Conservation (phyloP, 2,113 vertebrate genomes). For the Mus pahari region DNA sequence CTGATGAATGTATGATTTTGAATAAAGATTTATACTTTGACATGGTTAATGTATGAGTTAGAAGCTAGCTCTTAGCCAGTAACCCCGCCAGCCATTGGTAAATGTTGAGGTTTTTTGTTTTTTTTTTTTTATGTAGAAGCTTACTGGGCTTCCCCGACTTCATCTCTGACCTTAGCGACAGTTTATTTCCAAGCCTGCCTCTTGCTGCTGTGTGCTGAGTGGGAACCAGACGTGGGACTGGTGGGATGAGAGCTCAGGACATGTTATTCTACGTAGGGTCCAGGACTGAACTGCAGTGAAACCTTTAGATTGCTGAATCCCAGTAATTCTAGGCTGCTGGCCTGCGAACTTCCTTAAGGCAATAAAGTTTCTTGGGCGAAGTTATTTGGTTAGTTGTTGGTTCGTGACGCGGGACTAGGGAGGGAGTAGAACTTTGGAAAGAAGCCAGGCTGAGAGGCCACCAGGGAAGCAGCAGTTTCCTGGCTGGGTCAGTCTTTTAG, state of each 20-base stretch:
- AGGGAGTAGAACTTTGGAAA: not conserved
- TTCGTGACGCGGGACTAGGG: not conserved
- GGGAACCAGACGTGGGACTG: not conserved
- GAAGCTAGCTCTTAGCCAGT: not conserved
- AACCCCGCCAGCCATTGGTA: not conserved
- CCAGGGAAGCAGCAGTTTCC: slow-evolving; percentile 1
- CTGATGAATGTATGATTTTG: slow-evolving; percentile 17
- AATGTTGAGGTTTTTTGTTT: not conserved
- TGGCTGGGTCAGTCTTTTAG: not conserved
- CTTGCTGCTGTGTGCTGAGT: not conserved
- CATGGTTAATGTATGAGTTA: not conserved
- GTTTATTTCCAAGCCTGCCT: not conserved
- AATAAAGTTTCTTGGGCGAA: not conserved
- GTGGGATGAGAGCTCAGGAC: not conserved
- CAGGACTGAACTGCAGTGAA: not conserved
- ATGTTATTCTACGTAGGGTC: not conserved
- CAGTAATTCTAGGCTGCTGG: not conserved
- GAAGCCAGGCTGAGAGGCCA: not conserved
- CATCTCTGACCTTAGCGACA: not conserved
- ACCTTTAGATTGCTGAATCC: not conserved
- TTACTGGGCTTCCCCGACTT: not conserved
- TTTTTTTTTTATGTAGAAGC: not conserved
- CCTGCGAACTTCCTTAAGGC: not conserved
- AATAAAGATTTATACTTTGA: slow-evolving; percentile 43
- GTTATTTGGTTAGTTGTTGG: slow-evolving; percentile 13